Conservation (phyloP, 2,888 invertebrate species). For the Aethes cnicana region DNA sequence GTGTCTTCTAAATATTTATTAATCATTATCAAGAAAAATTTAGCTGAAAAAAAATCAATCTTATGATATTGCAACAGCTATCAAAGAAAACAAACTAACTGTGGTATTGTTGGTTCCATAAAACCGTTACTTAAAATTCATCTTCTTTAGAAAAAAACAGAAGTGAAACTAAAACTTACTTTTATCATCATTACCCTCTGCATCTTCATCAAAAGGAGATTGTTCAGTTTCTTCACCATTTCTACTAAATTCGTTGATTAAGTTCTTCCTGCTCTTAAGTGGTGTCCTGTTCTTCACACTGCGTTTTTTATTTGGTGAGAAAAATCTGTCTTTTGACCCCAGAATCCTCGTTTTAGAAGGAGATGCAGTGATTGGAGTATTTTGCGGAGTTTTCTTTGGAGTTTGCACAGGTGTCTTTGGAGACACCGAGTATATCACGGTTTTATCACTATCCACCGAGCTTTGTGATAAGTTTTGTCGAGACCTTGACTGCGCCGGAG, state of each 20-base stretch:
- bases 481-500: slow-evolving; percentile 6
- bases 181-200: slow-evolving; percentile 60
- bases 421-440: slow-evolving; percentile 40
- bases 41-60: slow-evolving; percentile 49
- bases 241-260: slow-evolving; percentile 33
- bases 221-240: slow-evolving; percentile 1
- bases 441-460: slow-evolving; percentile 32
- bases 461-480: slow-evolving; percentile 9
- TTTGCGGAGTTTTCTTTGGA: slow-evolving; percentile 21
- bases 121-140: no score
- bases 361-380: slow-evolving; percentile 35
- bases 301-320: slow-evolving; percentile 62
- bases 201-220: slow-evolving; percentile 39
- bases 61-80: no score
- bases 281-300: slow-evolving; percentile 45
- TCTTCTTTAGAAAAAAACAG: not conserved
- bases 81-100: no score
- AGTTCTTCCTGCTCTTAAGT: slow-evolving; percentile 48
- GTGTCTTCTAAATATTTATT: slow-evolving; percentile 51
- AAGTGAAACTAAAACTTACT: slow-evolving; percentile 49
- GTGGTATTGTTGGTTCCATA: no score
- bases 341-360: slow-evolving; percentile 37
- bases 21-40: slow-evolving; percentile 57
- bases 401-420: slow-evolving; percentile 40
- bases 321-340: slow-evolving; percentile 49